These are phyloP conservation scores for Antedon mediterranea DNA, from an alignment of 53 echinoderm and acorn worm genomes.

Conservation along the genomic window DNA sequence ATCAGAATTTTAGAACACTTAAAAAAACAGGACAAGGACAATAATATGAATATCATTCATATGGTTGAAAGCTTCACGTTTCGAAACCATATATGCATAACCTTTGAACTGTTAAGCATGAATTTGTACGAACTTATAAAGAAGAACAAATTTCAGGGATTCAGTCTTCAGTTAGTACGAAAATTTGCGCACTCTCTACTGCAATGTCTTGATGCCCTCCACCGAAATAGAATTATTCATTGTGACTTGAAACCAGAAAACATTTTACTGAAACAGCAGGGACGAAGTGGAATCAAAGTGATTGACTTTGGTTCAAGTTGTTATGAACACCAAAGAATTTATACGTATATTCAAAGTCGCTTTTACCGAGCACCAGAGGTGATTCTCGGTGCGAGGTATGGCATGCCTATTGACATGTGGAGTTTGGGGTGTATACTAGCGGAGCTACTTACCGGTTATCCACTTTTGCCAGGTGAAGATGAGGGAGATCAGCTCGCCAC, in stretches of 20 bases:
- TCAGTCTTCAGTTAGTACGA: slow-evolving; percentile 85
- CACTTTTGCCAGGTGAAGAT: slow-evolving; percentile 97
- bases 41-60: slow-evolving; percentile 96
- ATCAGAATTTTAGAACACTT: slow-evolving; percentile 96
- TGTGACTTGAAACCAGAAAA: slow-evolving; percentile 98
- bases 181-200: slow-evolving; percentile 98
- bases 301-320: slow-evolving; percentile 99
- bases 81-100: slow-evolving; percentile 97
- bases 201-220: slow-evolving; percentile 92
- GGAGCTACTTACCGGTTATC: slow-evolving; percentile 91
- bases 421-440: slow-evolving; percentile 96
- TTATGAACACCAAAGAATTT: slow-evolving; percentile 97
- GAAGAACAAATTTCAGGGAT: slow-evolving; percentile 99
- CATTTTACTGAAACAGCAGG: slow-evolving; percentile 90
- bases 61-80: slow-evolving; percentile 90
- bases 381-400: slow-evolving; percentile 87
- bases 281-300: slow-evolving; percentile 96
- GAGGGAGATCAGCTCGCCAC: slow-evolving; percentile 94
- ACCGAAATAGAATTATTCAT: slow-evolving; percentile 94
- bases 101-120: slow-evolving; percentile 97
- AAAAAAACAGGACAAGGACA: slow-evolving; percentile 97
- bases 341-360: slow-evolving; percentile 98
- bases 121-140: slow-evolving; percentile 98
- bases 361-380: slow-evolving; percentile 98
- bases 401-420: slow-evolving; percentile 99